Conservation (phyloP, 2,113 vertebrate species). For the Sturnira hondurensis region DNA sequence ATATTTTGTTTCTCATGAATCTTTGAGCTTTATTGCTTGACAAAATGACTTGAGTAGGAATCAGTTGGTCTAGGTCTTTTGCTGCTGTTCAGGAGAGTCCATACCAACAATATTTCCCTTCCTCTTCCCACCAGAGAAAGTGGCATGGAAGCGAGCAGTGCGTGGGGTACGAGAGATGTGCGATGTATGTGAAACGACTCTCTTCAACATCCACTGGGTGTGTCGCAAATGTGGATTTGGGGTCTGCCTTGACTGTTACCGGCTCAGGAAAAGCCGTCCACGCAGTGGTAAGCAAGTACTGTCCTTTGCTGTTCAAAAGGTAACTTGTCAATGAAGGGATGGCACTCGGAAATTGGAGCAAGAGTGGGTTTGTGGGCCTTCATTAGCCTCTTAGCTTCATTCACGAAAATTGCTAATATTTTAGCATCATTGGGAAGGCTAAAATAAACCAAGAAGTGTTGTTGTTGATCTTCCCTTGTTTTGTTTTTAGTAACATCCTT, state of each 20-base stretch:
- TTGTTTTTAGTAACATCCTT: not conserved
- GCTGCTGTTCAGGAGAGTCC: not conserved
- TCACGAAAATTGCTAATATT: not conserved
- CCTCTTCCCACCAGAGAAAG: conserved; percentile 89
- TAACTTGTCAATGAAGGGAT: not conserved
- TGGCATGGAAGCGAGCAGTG: conserved; percentile 98
- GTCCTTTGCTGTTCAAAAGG: not conserved
- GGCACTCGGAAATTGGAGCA: not conserved
- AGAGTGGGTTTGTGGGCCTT: not conserved
- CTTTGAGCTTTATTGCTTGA: conserved; percentile 6
- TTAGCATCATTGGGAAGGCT: not conserved
- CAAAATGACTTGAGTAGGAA: not conserved
- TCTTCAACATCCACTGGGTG: conserved; percentile 99
- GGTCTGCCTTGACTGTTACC: conserved; percentile 97
- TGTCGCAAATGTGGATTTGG: conserved; percentile 99
- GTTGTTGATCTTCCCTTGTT: not conserved
- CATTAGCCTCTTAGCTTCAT: not conserved
- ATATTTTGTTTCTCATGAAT: conserved; percentile 35
- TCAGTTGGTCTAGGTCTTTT: not conserved
- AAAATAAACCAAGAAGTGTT: not conserved
- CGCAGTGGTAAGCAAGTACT: conserved; percentile 87
- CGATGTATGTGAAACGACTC: conserved; percentile 97
- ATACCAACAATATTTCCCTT: not conserved
- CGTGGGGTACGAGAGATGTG: conserved; percentile 98
- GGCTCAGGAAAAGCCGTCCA: conserved; percentile 92